A percentile compares a stretch with the other conserved stretches of the same genome.
Conservation (phyloP, 2,888 invertebrate genomes). For the Azorinus chamasolen region DNA sequence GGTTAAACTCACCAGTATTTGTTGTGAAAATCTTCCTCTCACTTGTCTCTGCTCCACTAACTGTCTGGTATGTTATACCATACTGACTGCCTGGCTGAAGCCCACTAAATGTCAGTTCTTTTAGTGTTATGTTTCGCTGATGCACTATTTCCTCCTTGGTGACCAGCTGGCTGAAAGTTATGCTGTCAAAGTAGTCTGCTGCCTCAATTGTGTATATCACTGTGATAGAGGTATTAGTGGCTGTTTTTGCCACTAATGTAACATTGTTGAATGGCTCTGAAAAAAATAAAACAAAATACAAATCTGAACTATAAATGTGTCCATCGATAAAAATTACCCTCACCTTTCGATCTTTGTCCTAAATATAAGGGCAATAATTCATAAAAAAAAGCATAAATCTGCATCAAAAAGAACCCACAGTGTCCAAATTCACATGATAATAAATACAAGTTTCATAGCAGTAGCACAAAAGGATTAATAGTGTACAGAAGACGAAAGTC, state of each 20-base stretch:
- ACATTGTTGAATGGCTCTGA: conserved; percentile 58
- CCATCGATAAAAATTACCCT: too few species aligned
- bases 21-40: conserved; percentile 46
- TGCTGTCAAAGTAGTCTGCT: conserved; percentile 69
- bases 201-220: conserved; percentile 61
- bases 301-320: too few species aligned
- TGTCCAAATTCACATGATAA: too few species aligned
- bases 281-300: conserved; percentile 15
- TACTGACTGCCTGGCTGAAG: conserved; percentile 72
- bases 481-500: too few species aligned
- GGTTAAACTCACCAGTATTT: conserved; percentile 73
- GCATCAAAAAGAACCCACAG: too few species aligned
- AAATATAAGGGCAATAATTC: too few species aligned
- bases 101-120: conserved; percentile 60
- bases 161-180: conserved; percentile 61
- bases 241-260: conserved; percentile 9
- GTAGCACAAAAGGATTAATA: too few species aligned
- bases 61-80: conserved; percentile 66
- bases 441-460: too few species aligned
- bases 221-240: conserved; percentile 54
- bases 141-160: conserved; percentile 47
- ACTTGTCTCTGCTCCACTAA: conserved; percentile 69
- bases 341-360: too few species aligned
- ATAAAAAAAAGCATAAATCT: too few species aligned
- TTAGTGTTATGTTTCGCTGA: conserved; percentile 52